Evolutionary conservation across 2,888 invertebrate genomes (phyloP), one percentile per base, ranked within the genome.

Genomic region (Lomographa bimaculata): DNA sequence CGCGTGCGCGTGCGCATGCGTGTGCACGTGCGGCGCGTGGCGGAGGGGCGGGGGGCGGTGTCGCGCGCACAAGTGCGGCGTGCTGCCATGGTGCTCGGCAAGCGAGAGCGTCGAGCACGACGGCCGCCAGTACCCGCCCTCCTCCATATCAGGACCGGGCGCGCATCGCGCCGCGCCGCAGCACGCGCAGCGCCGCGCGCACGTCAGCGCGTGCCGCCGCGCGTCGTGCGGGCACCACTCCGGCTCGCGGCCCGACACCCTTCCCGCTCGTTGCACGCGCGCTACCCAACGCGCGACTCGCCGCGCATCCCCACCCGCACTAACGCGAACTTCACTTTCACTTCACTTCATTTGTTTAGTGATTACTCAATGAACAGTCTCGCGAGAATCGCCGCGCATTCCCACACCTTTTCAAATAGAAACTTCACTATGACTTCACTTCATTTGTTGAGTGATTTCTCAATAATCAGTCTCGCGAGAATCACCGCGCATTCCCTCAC

Each of bases 171-270:
- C 83, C 72, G 86, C 87, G 80, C 87, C 87, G 64, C 87, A 87
- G 79, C 86, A 86, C 70, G 84, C 86, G 86, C 87, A 86, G 77
- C 87, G 87, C 82, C 86, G 73, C 56, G 76, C 74, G 72, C 87
- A 89, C 83, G 87, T 87, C 87, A 86, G 78, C 79, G 84, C 87
- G 84, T 87, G 86, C 63, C 83, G 83, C 71, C 85, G 79, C 79
- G 84, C 85, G 81, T 86, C 87, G 79, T 87, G 87, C 86, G 80
- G 79, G 80, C 87, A 87, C 87, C 87, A 86, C 58, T 89, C 86
- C 69, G 84, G 83, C 83, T 86, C 87, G 77, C 86, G 86, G 60
- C 86, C 87, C 87, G 87, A 87, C 87, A 89, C 87, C 81, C 86
- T 87, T 84, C 71, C 79, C 76, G 74, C 69, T 77, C 64, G 61